Base-by-base conservation (phyloP, 2,797 vertebrate genomes). In the Chaetodon trifasciatus region DNA sequence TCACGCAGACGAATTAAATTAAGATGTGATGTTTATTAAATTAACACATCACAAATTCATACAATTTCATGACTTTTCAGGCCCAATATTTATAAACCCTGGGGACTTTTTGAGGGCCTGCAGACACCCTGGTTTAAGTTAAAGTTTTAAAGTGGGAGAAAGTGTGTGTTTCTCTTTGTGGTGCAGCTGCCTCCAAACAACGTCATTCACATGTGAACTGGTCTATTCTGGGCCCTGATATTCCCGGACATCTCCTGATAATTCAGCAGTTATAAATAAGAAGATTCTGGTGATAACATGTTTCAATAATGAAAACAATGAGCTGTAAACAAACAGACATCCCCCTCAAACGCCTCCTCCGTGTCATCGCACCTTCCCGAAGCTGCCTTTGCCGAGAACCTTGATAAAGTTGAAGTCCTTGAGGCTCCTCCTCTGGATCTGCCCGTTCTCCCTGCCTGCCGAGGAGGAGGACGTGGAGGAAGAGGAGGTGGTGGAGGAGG, bases 331-430 rank as follows among this genome's bases (percentile, higher is more conserved):
- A 82, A 82, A 81, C 16, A 78, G 79, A 72, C 73, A 68, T 47
- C 39, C 63, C 52, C 61, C 74, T 50, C 57, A 57, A 32, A 64
- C 65, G 42, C 78, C 83, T 68, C 55, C 57, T 16, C 58, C 0
- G 37, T 1, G 56, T 52, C 2, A 42, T 0, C 83, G 19, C 81
- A 99, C 98, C 97, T 99, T 99, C 89, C 98, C 98, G 76, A 99
- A 99, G 94, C 98, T 99, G 95, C 98, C 98, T 94, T 99, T 99
- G 79, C 98, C 98, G 91, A 99, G 95, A 76, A 99, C 98, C 95
- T 99, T 99, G 93, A 99, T 99, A 86, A 99, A 98, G 90, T 96
- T 97, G 93, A 99, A 99, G 91, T 99, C 97, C 72, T 97, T 96
- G 46, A 99, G 96, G 82, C 87, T 97, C 94, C 96, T 96, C 91